phyloP scores from a whole-genome alignment of 2,888 invertebrate genomes.

The Diogma glabrata region DNA sequence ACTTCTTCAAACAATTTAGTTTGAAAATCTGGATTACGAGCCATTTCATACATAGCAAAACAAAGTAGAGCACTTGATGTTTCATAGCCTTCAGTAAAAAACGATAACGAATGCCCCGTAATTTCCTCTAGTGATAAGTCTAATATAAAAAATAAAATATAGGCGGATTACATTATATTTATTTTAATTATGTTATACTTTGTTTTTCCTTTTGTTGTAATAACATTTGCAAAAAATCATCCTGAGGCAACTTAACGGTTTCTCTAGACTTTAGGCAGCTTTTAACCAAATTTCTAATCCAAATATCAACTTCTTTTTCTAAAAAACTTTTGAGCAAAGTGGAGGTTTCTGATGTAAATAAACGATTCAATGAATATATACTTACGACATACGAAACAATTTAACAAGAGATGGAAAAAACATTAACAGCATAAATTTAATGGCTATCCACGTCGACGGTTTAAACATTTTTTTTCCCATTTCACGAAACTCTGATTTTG shows the following conservation, averaged over 20 bases:
- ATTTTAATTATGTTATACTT: neutral
- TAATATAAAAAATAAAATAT: neutral
- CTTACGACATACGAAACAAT: conserved; percentile 10
- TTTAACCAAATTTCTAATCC: conserved; percentile 29
- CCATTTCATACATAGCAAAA: conserved; percentile 42
- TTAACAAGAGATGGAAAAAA: conserved; percentile 11
- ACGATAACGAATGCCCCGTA: conserved; percentile 44
- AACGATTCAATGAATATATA: too few relatives aligned
- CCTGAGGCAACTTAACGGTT: conserved; percentile 33
- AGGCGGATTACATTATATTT: neutral
- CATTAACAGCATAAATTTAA: conserved; percentile 9
- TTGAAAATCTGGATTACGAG: conserved; percentile 41
- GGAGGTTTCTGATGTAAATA: too few relatives aligned
- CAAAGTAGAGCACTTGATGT: conserved; percentile 45
- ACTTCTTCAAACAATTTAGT: conserved; percentile 39
- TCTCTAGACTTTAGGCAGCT: conserved; percentile 36
- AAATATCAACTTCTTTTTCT: neutral
- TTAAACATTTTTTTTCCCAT: conserved; percentile 15
- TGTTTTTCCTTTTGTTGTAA: conserved; percentile 38
- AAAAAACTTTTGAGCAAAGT: too few relatives aligned
- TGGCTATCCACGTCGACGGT: neutral
- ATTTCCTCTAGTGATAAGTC: conserved; percentile 38
- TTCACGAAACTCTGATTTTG: conserved; percentile 17
- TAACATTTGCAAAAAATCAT: conserved; percentile 44
- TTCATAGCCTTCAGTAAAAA: conserved; percentile 49